These are phyloP conservation scores for Patiria miniata DNA, from an alignment of 35 echinoderm and acorn worm genomes.

Conservation along the genomic window DNA sequence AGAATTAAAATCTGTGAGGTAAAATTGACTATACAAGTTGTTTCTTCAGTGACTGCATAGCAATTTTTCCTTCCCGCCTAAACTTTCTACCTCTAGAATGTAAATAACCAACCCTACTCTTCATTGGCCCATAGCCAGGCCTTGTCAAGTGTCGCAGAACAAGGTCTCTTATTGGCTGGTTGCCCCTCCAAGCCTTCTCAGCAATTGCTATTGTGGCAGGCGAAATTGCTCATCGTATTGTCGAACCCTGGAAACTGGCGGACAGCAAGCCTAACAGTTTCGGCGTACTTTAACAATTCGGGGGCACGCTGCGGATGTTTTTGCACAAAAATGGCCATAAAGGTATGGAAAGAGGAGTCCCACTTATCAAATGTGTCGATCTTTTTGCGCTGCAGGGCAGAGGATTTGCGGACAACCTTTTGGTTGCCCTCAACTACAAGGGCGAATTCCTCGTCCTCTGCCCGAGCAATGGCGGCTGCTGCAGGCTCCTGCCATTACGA, in stretches of 20 bases:
- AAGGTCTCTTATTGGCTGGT: too few relatives aligned
- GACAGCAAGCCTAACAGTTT: background rate
- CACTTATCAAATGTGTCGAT: background rate
- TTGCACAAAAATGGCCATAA: background rate
- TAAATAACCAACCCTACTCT: too few relatives aligned
- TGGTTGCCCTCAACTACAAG: background rate
- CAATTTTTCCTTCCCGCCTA: too few relatives aligned
- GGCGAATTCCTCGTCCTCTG: background rate
- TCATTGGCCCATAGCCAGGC: too few relatives aligned
- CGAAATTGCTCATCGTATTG: background rate
- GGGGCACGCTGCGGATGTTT: background rate
- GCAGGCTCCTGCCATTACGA: too few relatives aligned
- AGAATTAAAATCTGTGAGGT: too few relatives aligned
- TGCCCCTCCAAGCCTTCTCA: too few relatives aligned
- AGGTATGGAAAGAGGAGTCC: background rate
- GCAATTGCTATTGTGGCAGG: background rate
- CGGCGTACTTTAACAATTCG: background rate
- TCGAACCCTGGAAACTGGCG: background rate
- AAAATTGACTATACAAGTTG: too few relatives aligned
- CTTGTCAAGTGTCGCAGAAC: too few relatives aligned
- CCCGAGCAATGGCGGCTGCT: too few relatives aligned
- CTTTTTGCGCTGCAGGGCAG: background rate
- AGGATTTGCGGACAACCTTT: background rate
- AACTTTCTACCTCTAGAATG: too few relatives aligned
- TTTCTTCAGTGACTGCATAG: too few relatives aligned